Base-by-base conservation (phyloP, 2,797 vertebrate genomes). In the Falco berigora region DNA sequence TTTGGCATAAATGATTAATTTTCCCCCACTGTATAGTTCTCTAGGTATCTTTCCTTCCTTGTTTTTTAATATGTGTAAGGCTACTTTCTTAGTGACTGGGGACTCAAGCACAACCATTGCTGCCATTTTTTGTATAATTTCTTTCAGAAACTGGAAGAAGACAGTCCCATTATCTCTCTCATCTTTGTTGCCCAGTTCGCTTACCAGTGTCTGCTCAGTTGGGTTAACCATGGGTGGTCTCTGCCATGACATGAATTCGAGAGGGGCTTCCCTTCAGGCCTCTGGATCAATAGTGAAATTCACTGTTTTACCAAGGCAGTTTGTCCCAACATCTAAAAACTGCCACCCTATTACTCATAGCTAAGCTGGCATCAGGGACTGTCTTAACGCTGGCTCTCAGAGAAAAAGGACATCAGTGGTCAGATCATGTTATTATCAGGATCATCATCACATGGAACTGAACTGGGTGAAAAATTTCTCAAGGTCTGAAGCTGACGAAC, bases 131-230 rank as follows among this genome's bases (percentile, higher is more conserved):
- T 16, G 8, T 58, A 30, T 14, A 0, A 34, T 13, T 84, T 68
- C 1, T 67, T 72, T 80, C 44, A n/a, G 16, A 84, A 74, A 53
- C 9, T 15, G 20, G 15, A 59, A 78, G 15, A 80, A 30, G 34
- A 18, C 0, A 0, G 6, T 68, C 23, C 25, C 1, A 4, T 61
- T 58, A 12, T 40, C 19, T 61, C 3, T 19, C 46, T 46, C 14
- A 8, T 4, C 7, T 78, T 69, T 89, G 16, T 42, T 49, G 3
- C 22, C 15, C 28, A 8, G 5, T 72, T 75, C 82, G 27, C 14
- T 49, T 62, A 9, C 18, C 14, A 12, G 3, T 17, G 9, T 38
- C 46, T 78, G 42, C 42, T 78, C 44, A 27, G 6, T 16, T 67
- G 36, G 4, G 22, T 34, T 56, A 49, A 21, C 2, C 23, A 16